Evolutionary conservation across 1,140 invertebrate species (phyloP).

Genomic region (Lordiphosa stackelbergi): DNA sequence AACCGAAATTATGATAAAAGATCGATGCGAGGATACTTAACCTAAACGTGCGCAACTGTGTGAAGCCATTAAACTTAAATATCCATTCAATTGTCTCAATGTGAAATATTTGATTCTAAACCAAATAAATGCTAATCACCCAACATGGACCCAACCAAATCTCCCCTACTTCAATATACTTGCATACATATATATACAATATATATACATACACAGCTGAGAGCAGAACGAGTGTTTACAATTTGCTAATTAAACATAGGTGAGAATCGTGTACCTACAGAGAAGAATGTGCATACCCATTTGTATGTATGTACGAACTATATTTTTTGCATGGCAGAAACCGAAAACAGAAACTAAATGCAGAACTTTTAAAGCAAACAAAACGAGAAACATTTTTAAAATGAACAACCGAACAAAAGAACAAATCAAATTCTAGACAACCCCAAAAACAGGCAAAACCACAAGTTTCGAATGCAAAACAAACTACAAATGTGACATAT

Average conservation of each 20-base stretch:
- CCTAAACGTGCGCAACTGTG: background rate
- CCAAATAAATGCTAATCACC: conserved; percentile 6
- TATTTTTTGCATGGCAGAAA: conserved; percentile 70
- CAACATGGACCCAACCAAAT: background rate
- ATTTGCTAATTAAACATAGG: conserved; percentile 53
- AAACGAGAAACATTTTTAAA: conserved; percentile 50
- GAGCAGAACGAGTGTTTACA: conserved; percentile 50
- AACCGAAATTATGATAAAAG: conserved; percentile 43
- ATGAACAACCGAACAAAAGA: conserved; percentile 21
- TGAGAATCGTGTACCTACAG: conserved; percentile 73
- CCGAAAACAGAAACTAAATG: conserved; percentile 40
- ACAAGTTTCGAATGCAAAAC: conserved; percentile 9
- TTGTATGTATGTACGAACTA: conserved; percentile 38
- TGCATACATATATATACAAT: conserved; percentile 18
- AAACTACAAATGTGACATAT: conserved; percentile 26
- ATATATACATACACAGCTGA: conserved; percentile 13
- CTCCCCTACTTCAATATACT: conserved; percentile 3
- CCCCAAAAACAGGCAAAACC: background rate
- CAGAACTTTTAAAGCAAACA: conserved; percentile 51
- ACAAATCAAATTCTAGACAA: conserved; percentile 13
- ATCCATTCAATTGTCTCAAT: conserved; percentile 49
- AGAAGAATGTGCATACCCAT: conserved; percentile 14
- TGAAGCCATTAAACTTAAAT: background rate
- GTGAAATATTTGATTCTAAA: conserved; percentile 47
- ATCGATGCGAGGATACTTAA: conserved; percentile 8